phyloP scores from a whole-genome alignment of 2,888 invertebrate genomes.

The Thymelicus lineola region DNA sequence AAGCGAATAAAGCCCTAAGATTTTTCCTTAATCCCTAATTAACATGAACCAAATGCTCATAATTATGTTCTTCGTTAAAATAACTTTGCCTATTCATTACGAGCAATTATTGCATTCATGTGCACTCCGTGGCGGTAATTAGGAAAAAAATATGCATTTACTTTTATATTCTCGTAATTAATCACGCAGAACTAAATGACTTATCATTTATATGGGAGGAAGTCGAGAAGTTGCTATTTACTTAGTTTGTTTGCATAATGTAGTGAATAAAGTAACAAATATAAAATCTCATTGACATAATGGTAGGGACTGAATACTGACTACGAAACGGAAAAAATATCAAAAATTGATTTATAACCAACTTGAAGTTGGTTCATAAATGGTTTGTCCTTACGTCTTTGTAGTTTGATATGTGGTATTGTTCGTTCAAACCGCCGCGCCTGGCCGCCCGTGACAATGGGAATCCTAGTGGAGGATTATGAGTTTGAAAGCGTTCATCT shows the following conservation, averaged over 20 bases:
- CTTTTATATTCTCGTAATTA: slow-evolving; percentile 30
- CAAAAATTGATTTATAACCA: too few relatives aligned
- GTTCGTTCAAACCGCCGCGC: background rate
- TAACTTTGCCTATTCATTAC: slow-evolving; percentile 35
- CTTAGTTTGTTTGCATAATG: background rate
- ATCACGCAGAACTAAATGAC: slow-evolving; percentile 17
- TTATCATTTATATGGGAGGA: slow-evolving; percentile 11
- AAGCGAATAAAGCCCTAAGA: slow-evolving; percentile 21
- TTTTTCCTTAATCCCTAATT: slow-evolving; percentile 38
- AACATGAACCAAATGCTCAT: slow-evolving; percentile 36
- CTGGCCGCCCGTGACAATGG: background rate
- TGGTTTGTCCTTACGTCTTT: background rate
- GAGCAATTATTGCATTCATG: slow-evolving; percentile 37
- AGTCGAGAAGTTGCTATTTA: background rate
- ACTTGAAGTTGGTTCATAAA: background rate
- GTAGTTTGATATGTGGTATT: background rate
- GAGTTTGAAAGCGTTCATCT: background rate
- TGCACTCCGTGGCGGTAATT: slow-evolving; percentile 33
- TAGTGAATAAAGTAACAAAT: too few relatives aligned
- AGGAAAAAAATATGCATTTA: slow-evolving; percentile 35
- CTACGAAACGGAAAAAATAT: too few relatives aligned
- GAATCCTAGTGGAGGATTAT: slow-evolving; percentile 2
- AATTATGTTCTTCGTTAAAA: slow-evolving; percentile 39
- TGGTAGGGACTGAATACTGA: too few relatives aligned
- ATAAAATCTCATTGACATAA: too few relatives aligned